These are phyloP conservation scores for Glomeris maerens DNA, from an alignment of 1,140 invertebrate genomes.

Conservation along the genomic window DNA sequence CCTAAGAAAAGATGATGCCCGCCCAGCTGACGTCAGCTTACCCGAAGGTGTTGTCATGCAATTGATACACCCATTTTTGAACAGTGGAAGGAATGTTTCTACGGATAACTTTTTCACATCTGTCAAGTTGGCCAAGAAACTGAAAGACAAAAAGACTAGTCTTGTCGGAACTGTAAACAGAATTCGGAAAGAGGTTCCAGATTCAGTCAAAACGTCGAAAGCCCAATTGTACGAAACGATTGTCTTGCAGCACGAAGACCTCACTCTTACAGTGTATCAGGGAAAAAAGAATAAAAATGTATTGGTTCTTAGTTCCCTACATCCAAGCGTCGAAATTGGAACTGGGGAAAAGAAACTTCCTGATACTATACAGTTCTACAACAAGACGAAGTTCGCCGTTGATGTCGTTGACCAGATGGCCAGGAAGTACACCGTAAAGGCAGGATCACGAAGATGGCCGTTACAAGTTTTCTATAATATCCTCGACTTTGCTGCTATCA, in stretches of 20 bases:
- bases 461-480: conserved; percentile 13
- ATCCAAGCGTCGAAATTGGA: too few species aligned
- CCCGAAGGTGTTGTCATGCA: conserved; percentile 10
- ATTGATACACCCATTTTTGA: conserved; percentile 4
- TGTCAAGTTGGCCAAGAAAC: not conserved
- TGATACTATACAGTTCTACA: too few species aligned
- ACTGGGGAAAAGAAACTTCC: too few species aligned
- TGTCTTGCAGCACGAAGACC: too few species aligned
- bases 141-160: conserved; percentile 10
- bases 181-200: conserved; percentile 12
- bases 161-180: conserved; percentile 6
- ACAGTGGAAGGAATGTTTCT: conserved; percentile 7
- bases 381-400: conserved; percentile 2
- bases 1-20: conserved; percentile 10
- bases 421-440: too few species aligned
- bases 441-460: conserved; percentile 11
- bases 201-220: too few species aligned
- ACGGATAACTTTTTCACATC: conserved; percentile 15
- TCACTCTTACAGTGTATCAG: too few species aligned
- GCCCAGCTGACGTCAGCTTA: not conserved
- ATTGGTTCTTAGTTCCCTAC: too few species aligned
- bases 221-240: too few species aligned
- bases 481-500: conserved; percentile 8
- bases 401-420: conserved; percentile 11
- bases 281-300: too few species aligned